Evolutionary conservation across 2,888 invertebrate species (phyloP), one percentile per base, ranked within the genome.

Genomic region (Torymus tubicola): DNA sequence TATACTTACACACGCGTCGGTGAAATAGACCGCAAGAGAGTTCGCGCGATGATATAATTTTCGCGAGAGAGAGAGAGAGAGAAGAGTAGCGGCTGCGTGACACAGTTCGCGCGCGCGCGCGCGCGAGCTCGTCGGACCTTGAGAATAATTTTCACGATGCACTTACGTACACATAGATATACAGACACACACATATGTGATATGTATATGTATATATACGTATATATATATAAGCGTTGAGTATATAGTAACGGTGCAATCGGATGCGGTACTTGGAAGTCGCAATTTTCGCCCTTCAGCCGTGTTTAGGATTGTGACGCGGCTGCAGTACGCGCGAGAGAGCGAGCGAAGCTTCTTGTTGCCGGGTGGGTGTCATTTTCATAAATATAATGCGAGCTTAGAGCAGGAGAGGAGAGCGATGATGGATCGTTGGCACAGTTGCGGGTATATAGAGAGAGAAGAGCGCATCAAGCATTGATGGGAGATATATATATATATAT

Each of bases 231-330:
- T 21, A 21, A 21, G 21, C 24, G 63, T n/a, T 53, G 18, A 31
- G 52, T 18, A 13, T 63, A 61, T 72, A 58, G 18, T 42, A 42
- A 58, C 68, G 42, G 31, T 52, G 69, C 68, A 78, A 76, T 81
- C 82, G 83, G 79, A 79, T 81, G 82, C 81, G 79, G 80, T 78
- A 83, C 78, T 79, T 82, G 79, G 78, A 77, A 75, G 77, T 72
- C 69, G 84, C 69, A 82, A 80, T 75, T 76, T 78, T 80, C 68
- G 81, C 79, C 77, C 81, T 81, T 81, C 81, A 64, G 52, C 53
- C 42, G 42, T 31, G 60, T n/a, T 42, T 42, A 42, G 42, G 42
- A 42, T 42, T 42, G 42, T 42, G 42, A 42, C 42, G 42, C 42
- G 5, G 8, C 21, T 8, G 42, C n/a, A n/a, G 14, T 57, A 24